A percentile compares a stretch with the other conserved stretches of the same genome.
Evolutionary conservation across 1,140 invertebrate genomes (phyloP).

Genomic region (Neotoxoptera formosana): DNA sequence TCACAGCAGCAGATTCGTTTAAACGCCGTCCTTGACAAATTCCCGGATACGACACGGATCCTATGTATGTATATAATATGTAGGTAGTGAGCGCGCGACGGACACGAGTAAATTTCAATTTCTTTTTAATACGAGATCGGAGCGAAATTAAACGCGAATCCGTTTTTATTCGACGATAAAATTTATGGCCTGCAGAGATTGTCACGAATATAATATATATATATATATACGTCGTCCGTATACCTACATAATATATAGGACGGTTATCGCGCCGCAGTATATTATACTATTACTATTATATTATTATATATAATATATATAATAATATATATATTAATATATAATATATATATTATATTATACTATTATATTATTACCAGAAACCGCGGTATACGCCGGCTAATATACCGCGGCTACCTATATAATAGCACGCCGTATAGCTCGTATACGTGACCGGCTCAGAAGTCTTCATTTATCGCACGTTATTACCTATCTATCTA

Average conservation of each 20-base stretch:
- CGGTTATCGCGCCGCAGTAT: not conserved
- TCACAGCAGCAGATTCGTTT: not conserved
- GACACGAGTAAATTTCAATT: slow-evolving; percentile 1
- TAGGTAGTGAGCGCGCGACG: too few species aligned
- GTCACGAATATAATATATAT: too few species aligned
- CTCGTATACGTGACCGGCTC: not conserved
- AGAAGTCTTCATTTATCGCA: slow-evolving; percentile 3
- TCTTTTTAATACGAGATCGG: not conserved
- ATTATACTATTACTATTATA: too few species aligned
- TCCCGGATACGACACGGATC: not conserved
- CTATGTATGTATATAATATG: too few species aligned
- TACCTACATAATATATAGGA: not conserved
- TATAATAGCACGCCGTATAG: not conserved
- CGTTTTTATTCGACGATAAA: not conserved
- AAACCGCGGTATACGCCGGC: not conserved
- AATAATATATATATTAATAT: too few species aligned
- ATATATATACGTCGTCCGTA: not conserved
- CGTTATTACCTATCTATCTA: not conserved
- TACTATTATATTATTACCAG: not conserved
- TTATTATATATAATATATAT: too few species aligned
- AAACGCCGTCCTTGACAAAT: not conserved
- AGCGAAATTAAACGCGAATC: slow-evolving; percentile 11
- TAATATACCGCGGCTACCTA: not conserved
- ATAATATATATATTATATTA: too few species aligned
- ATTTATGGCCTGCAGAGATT: not conserved